Evolutionary conservation across 2,113 vertebrate species (phyloP), one percentile per base, ranked within the genome.

Genomic region (Chaenocephalus aceratus): DNA sequence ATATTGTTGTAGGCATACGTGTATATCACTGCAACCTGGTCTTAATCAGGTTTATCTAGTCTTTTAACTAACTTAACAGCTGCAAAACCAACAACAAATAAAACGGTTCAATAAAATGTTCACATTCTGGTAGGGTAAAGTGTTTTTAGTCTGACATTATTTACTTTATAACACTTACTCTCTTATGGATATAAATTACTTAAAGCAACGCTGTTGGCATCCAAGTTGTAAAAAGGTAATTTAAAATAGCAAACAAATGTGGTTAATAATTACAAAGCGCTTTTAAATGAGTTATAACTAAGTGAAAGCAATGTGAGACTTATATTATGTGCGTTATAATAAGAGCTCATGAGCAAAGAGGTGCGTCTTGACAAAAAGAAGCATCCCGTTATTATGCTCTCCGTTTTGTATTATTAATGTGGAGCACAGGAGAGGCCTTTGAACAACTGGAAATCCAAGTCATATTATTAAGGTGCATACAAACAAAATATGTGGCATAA

Each of bases 381-480:
- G 65, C 48, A 72, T 56, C 18, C 34, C 21, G 4, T 70, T 67
- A 62, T 73, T 69, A 41, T 64, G 44, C 60, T 84, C 23, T 62
- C 52, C 74, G 59, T 77, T 80, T 46, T 84, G 53, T 80, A 72
- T 83, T 88, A 85, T 84, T 88, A 63, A 91, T 83, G 80, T 70
- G 46, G 36, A 57, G 67, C 62, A 72, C 53, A 56, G 46, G 49
- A 77, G 62, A 68, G 12, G 58, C 18, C 34, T 21, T 77, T 84
- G 53, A 88, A 86, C 80, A 45, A 72, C 16, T 49, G 41, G 46
- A 77, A 71, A 79, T 54, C 54, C 48, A 81, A 84, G 65, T 52
- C 67, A 44, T 34, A 77, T 62, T 72, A 80, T 80, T 67, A 73
- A 80, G 67, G 75, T 83, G 21, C 4, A 72, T 61, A 75, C 65